Percentiles rank a stretch among this genome's conserved stretches.
Conservation (phyloP, 2,888 invertebrate genomes). For the Noctua janthe region DNA sequence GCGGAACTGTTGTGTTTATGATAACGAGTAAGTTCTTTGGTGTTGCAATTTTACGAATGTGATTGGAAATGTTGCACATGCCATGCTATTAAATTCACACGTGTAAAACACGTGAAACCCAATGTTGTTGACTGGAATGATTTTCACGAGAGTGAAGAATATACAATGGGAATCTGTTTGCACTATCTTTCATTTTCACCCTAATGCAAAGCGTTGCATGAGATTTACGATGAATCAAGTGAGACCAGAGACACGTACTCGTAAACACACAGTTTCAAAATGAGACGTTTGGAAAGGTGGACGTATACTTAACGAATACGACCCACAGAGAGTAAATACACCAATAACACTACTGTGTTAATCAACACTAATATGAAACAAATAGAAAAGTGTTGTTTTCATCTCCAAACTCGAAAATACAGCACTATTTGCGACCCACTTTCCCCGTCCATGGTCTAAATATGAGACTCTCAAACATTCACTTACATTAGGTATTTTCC, state of each 20-base stretch:
- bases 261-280: neutral
- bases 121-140: neutral
- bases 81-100: neutral
- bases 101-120: neutral
- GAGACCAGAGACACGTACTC: neutral
- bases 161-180: neutral
- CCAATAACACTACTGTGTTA: slow-evolving; percentile 19
- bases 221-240: neutral
- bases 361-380: neutral
- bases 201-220: no score
- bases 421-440: slow-evolving; percentile 1
- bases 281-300: neutral
- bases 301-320: neutral
- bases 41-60: neutral
- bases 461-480: neutral
- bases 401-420: neutral
- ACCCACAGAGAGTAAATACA: neutral
- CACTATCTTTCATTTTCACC: neutral
- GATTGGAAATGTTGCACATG: neutral
- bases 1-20: slow-evolving; percentile 39
- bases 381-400: neutral
- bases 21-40: slow-evolving; percentile 3
- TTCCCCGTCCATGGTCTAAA: slow-evolving; percentile 1
- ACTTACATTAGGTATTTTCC: slow-evolving; percentile 22
- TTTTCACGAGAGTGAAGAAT: neutral